Evolutionary conservation across 2,797 vertebrate species (phyloP).

Genomic region (Malurus leucopterus): DNA sequence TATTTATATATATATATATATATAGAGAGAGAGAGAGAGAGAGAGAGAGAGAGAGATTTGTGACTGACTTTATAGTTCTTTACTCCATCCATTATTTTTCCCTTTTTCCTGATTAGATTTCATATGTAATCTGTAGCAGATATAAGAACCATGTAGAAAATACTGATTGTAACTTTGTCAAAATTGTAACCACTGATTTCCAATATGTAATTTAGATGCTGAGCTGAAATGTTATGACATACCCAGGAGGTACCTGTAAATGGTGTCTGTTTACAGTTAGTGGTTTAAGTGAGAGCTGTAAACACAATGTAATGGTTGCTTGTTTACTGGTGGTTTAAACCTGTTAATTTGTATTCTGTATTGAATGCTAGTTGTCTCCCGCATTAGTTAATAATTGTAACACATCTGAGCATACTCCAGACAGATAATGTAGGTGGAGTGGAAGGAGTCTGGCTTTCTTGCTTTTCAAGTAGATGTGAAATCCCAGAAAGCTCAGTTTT

Average conservation of each 20-base stretch:
- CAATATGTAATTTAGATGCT: background rate
- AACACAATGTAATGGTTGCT: background rate
- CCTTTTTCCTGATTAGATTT: background rate
- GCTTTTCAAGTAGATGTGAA: background rate
- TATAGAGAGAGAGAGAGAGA: too few species aligned
- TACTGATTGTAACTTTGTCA: background rate
- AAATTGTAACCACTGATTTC: background rate
- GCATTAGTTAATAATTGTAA: background rate
- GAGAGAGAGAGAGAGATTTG: background rate
- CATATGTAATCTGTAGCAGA: background rate
- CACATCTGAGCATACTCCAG: background rate
- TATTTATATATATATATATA: background rate
- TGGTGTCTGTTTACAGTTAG: accelerated
- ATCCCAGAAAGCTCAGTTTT: background rate
- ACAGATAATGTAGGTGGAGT: background rate
- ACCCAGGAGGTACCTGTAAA: background rate
- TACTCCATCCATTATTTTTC: background rate
- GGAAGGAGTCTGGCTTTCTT: background rate
- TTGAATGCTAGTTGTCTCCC: background rate
- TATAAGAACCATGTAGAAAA: background rate
- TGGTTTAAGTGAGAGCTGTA: background rate
- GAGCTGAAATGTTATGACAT: background rate
- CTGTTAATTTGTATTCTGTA: background rate
- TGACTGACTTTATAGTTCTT: background rate
- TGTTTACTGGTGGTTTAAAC: background rate